phyloP scores from a whole-genome alignment of 2,113 vertebrate species.

The Campylorhamphus procurvoides region DNA sequence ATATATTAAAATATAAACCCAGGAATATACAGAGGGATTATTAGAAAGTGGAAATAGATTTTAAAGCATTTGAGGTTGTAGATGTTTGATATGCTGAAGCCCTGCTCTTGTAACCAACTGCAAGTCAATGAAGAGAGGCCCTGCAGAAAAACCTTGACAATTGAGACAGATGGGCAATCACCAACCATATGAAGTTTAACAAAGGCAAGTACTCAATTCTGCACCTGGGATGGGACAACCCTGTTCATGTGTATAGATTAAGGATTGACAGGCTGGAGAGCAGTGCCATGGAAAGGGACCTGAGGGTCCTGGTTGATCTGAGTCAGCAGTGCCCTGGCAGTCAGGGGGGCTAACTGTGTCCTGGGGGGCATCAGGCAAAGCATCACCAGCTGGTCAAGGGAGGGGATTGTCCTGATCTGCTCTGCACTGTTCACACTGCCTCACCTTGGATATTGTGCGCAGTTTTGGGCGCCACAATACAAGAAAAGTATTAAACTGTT shows the following conservation, averaged over 20 bases:
- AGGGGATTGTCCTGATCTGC: background rate
- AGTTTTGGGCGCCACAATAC: background rate
- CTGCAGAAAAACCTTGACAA: background rate
- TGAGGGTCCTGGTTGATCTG: accelerated
- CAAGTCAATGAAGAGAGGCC: background rate
- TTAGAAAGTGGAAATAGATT: slow-evolving; percentile 10
- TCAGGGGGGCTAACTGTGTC: background rate
- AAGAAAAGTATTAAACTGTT: background rate
- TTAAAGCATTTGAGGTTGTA: slow-evolving; percentile 1
- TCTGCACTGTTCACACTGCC: background rate
- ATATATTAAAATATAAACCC: background rate
- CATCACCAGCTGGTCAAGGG: accelerated
- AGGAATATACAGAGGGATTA: background rate
- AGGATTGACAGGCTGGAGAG: background rate
- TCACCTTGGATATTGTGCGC: background rate
- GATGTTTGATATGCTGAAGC: background rate
- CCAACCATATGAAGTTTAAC: background rate
- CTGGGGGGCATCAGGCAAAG: background rate
- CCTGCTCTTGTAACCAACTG: background rate
- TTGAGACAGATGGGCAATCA: background rate
- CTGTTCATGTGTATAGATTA: background rate
- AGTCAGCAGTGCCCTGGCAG: background rate
- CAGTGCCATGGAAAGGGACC: background rate
- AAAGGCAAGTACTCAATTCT: background rate
- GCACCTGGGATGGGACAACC: background rate